phyloP scores from a whole-genome alignment of 2,888 invertebrate genomes.

The Mythimna loreyi region DNA sequence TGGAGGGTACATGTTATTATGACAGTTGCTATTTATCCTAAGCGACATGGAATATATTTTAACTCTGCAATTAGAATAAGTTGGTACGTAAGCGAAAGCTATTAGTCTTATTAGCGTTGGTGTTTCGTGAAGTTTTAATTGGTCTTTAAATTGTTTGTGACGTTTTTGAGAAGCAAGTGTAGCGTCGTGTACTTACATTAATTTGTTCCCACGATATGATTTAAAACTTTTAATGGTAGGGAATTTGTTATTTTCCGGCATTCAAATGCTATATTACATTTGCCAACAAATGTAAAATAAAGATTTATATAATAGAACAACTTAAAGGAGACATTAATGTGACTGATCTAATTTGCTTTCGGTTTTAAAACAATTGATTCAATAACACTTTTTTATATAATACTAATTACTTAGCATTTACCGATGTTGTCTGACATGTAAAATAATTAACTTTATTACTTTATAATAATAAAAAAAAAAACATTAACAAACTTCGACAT shows the following conservation, averaged over 20 bases:
- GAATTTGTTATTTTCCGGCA: slow-evolving; percentile 16
- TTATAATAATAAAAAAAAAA: no score
- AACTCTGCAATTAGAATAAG: slow-evolving; percentile 75
- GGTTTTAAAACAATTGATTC: slow-evolving; percentile 3
- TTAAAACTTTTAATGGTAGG: slow-evolving; percentile 41
- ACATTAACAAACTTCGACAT: no score
- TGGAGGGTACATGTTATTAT: slow-evolving; percentile 87
- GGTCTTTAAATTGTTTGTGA: slow-evolving; percentile 65
- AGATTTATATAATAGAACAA: slow-evolving; percentile 10
- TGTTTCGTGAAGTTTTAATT: slow-evolving; percentile 71
- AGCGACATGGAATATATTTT: slow-evolving; percentile 77
- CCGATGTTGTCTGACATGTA: no score
- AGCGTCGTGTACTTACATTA: slow-evolving; percentile 40
- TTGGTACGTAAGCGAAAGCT: slow-evolving; percentile 72
- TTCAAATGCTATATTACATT: slow-evolving; percentile 6
- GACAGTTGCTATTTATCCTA: slow-evolving; percentile 86
- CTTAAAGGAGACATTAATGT: slow-evolving; percentile 4
- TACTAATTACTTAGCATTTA: slow-evolving; percentile 8
- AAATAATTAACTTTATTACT: not conserved
- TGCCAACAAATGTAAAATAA: not conserved
- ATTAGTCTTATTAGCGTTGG: slow-evolving; percentile 74
- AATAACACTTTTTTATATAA: not conserved
- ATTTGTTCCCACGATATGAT: slow-evolving; percentile 52
- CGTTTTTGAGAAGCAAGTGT: slow-evolving; percentile 54
- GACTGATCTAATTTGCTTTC: slow-evolving; percentile 3